phyloP scores from a whole-genome alignment of 2,888 invertebrate species.

The Drosophila anomalata region DNA sequence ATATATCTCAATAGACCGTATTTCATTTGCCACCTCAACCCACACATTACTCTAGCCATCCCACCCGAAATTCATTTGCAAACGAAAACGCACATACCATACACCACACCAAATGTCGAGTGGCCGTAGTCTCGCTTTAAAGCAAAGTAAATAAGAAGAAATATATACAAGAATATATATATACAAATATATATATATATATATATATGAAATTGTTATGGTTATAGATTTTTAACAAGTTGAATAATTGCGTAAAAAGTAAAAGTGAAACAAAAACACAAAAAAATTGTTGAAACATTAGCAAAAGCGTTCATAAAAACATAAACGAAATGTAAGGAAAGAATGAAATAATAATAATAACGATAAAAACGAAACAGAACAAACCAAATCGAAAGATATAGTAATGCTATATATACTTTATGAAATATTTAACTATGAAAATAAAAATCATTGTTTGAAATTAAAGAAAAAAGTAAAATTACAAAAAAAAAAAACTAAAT shows the following conservation, averaged over 20 bases:
- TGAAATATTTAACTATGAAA: constrained; percentile 75
- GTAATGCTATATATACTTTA: constrained; percentile 75
- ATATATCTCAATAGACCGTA: neutral
- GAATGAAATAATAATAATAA: constrained; percentile 50
- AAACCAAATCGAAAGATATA: constrained; percentile 56
- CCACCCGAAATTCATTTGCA: constrained; percentile 16
- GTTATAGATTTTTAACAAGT: constrained; percentile 81
- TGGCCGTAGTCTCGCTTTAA: constrained; percentile 68
- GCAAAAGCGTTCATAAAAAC: constrained; percentile 77
- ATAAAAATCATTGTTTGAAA: constrained; percentile 76
- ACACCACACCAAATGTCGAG: constrained; percentile 52
- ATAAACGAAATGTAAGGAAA: constrained; percentile 47
- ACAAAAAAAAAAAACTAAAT: constrained; percentile 48
- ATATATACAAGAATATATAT: constrained; percentile 55
- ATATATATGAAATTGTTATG: constrained; percentile 79
- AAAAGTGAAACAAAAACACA: constrained; percentile 71
- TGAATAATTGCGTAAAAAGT: constrained; percentile 80
- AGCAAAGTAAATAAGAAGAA: constrained; percentile 65
- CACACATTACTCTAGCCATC: constrained; percentile 1
- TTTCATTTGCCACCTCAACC: neutral
- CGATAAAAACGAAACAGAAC: constrained; percentile 42
- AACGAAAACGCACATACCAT: constrained; percentile 42
- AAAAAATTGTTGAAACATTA: constrained; percentile 82
- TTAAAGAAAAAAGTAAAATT: constrained; percentile 62
- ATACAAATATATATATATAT: constrained; percentile 57